Evolutionary conservation across 1,140 invertebrate species (phyloP).

Genomic region (Drosophila erecta): DNA sequence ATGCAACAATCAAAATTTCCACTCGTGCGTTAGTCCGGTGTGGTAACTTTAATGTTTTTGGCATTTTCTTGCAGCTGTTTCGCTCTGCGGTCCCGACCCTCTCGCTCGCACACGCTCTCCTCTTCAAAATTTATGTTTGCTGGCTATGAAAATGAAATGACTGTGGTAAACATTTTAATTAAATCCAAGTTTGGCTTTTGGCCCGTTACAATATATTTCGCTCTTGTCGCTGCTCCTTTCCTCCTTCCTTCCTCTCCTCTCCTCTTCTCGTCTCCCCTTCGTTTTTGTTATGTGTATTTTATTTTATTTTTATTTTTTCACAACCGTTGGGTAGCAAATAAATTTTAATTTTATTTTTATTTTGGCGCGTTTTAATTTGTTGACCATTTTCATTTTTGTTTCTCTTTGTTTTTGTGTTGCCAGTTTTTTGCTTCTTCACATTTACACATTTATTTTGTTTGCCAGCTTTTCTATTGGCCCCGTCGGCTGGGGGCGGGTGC

Average conservation of each 20-base stretch:
- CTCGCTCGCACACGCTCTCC: constrained; percentile 1
- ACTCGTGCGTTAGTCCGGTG: constrained; percentile 20
- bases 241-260: background rate
- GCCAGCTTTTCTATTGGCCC: constrained; percentile 72
- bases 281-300: constrained; percentile 44
- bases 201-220: constrained; percentile 78
- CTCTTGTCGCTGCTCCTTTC: constrained; percentile 41
- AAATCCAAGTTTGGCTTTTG: constrained; percentile 82
- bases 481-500: constrained; percentile 28
- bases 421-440: constrained; percentile 57
- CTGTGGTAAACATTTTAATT: constrained; percentile 83
- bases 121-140: constrained; percentile 80
- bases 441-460: constrained; percentile 81
- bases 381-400: constrained; percentile 62
- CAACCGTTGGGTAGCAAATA: constrained; percentile 61
- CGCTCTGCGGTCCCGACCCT: constrained; percentile 62
- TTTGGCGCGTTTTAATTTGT: constrained; percentile 81
- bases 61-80: constrained; percentile 82
- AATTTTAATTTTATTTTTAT: constrained; percentile 82
- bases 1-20: constrained; percentile 75
- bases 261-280: background rate
- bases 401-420: background rate
- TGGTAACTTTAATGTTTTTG: constrained; percentile 77
- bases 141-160: constrained; percentile 83
- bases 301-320: constrained; percentile 48